A percentile compares a stretch with the other conserved stretches of the same genome.
These are phyloP conservation scores for Drosophila crucigera DNA, from an alignment of 2,888 invertebrate species.

Conservation along the genomic window DNA sequence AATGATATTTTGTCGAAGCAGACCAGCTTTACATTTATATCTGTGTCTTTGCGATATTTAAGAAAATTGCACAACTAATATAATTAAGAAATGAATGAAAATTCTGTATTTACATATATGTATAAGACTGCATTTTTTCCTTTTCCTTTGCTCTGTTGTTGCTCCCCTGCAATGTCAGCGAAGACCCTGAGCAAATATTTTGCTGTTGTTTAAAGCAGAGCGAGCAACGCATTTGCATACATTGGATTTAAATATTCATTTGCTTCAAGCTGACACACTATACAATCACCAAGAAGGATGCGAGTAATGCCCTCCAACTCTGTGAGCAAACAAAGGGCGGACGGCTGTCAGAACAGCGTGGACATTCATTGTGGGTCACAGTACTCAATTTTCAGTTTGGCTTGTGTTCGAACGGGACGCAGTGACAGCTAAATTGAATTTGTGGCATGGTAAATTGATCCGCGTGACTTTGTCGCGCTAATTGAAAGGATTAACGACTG, in stretches of 20 bases:
- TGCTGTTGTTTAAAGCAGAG: constrained; percentile 42
- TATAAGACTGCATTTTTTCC: too few species aligned
- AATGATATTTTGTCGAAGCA: not conserved
- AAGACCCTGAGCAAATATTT: constrained; percentile 40
- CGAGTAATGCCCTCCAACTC: constrained; percentile 11
- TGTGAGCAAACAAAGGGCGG: constrained; percentile 37
- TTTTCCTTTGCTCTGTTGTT: not conserved
- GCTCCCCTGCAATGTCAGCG: constrained; percentile 18
- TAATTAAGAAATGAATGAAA: not conserved
- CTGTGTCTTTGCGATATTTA: not conserved
- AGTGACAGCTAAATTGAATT: constrained; percentile 69
- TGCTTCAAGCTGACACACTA: constrained; percentile 53
- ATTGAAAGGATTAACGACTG: constrained; percentile 67
- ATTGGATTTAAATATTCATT: constrained; percentile 73
- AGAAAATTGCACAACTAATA: not conserved
- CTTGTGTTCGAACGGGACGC: constrained; percentile 55
- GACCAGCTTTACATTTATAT: not conserved
- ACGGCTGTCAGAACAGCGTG: not conserved
- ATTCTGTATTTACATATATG: not conserved
- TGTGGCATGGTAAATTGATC: constrained; percentile 60
- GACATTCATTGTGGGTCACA: constrained; percentile 58
- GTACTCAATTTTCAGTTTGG: constrained; percentile 68
- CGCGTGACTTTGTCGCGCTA: constrained; percentile 55
- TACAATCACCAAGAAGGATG: constrained; percentile 32
- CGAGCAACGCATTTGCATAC: constrained; percentile 64